phyloP scores from a whole-genome alignment of 2,888 invertebrate species.

The Sminthurides aquaticus region DNA sequence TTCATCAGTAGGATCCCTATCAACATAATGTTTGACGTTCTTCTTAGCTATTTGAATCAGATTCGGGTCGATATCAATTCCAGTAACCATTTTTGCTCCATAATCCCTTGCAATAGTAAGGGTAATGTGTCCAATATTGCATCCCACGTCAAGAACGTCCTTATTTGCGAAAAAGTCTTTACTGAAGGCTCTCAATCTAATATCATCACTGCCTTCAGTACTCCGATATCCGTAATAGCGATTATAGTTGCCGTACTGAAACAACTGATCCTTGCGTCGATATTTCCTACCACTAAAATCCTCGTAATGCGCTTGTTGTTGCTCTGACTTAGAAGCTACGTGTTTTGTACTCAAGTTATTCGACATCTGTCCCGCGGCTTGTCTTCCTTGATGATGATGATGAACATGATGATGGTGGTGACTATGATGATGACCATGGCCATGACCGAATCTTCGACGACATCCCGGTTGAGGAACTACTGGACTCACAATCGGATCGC shows the following conservation, averaged over 20 bases:
- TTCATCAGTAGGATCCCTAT: slow-evolving; percentile 46
- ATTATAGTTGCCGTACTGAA: slow-evolving; percentile 94
- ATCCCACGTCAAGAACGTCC: slow-evolving; percentile 92
- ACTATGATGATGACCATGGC: slow-evolving; percentile 25
- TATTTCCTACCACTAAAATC: slow-evolving; percentile 51
- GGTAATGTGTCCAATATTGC: slow-evolving; percentile 93
- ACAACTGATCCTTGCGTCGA: slow-evolving; percentile 67
- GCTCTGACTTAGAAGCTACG: slow-evolving; percentile 45
- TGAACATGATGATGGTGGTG: slow-evolving; percentile 15
- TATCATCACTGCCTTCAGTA: slow-evolving; percentile 70
- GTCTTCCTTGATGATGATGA: neutral
- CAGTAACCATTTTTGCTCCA: slow-evolving; percentile 74
- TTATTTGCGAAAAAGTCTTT: slow-evolving; percentile 54
- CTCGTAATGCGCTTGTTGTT: too few relatives aligned
- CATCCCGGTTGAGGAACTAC: slow-evolving; percentile 78
- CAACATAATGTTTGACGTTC: slow-evolving; percentile 64
- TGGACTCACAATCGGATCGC: slow-evolving; percentile 82
- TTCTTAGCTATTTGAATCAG: slow-evolving; percentile 63
- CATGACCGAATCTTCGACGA: slow-evolving; percentile 36
- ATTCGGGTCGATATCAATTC: slow-evolving; percentile 88
- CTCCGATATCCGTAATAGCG: slow-evolving; percentile 93
- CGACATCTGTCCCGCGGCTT: neutral
- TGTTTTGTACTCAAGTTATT: slow-evolving; percentile 16
- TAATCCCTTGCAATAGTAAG: slow-evolving; percentile 80
- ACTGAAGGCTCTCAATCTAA: slow-evolving; percentile 73